These are phyloP conservation scores for Sparus aurata DNA, from an alignment of 2,797 vertebrate genomes.

Conservation along the genomic window DNA sequence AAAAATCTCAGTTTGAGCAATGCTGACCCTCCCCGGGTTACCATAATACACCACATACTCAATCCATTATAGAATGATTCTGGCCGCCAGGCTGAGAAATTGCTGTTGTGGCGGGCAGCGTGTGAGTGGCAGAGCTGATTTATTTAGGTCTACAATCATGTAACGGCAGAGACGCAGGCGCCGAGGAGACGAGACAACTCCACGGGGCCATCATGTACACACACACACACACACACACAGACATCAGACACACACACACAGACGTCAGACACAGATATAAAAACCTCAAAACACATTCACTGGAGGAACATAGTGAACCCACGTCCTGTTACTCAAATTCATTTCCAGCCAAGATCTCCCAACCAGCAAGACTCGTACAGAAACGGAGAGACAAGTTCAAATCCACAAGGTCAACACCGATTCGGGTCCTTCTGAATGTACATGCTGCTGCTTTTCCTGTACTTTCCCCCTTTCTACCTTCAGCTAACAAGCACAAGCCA, in stretches of 20 bases:
- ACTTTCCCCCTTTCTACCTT: not conserved
- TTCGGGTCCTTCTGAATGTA: slow-evolving; percentile 1
- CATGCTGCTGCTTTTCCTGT: not conserved
- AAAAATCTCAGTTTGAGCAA: slow-evolving; percentile 37
- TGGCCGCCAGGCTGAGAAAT: slow-evolving; percentile 73
- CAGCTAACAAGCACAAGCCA: not conserved
- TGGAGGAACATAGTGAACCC: slow-evolving; percentile 31
- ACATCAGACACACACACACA: slow-evolving; percentile 10
- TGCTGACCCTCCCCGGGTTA: slow-evolving; percentile 31
- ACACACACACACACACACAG: slow-evolving; percentile 22
- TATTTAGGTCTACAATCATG: slow-evolving; percentile 73
- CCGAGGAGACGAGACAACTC: slow-evolving; percentile 54
- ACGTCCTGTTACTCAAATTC: slow-evolving; percentile 28
- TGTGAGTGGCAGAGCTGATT: slow-evolving; percentile 77
- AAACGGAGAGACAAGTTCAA: slow-evolving; percentile 35
- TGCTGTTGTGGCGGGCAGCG: slow-evolving; percentile 58
- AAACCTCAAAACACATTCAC: slow-evolving; percentile 42
- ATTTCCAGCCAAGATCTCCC: slow-evolving; percentile 28
- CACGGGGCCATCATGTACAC: slow-evolving; percentile 23
- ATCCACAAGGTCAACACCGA: slow-evolving; percentile 28
- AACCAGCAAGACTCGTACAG: slow-evolving; percentile 1
- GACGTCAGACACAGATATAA: slow-evolving; percentile 29
- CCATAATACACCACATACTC: slow-evolving; percentile 52
- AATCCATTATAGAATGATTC: slow-evolving; percentile 73
- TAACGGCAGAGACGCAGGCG: slow-evolving; percentile 50